Evolutionary conservation across 2,888 invertebrate genomes (phyloP).

Genomic region (Acanthosepion esculentum): DNA sequence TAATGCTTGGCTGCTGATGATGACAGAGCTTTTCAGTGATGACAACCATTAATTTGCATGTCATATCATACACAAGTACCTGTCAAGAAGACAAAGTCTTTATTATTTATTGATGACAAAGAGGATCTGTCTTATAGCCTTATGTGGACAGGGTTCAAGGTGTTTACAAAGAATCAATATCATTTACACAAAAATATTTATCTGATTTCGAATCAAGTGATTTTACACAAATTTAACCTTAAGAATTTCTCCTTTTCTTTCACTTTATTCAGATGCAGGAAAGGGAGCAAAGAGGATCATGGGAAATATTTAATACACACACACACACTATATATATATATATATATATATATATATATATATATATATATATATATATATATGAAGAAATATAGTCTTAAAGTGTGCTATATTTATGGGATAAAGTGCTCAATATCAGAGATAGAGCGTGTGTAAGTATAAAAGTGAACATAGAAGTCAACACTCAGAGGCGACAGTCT

Average conservation of each 20-base stretch:
- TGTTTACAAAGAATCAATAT: background rate
- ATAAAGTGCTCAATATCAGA: too few relatives aligned
- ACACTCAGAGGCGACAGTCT: too few relatives aligned
- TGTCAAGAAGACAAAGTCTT: background rate
- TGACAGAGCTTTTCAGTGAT: background rate
- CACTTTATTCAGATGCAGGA: background rate
- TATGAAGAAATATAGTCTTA: too few relatives aligned
- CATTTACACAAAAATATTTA: background rate
- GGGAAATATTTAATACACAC: background rate
- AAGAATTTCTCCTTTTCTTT: background rate
- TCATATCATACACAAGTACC: background rate
- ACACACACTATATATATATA: background rate
- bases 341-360: background rate
- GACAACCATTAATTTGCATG: constrained; percentile 12
- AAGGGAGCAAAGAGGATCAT: background rate
- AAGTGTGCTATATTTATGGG: too few relatives aligned
- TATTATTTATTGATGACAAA: background rate
- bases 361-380: background rate
- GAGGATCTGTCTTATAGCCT: background rate
- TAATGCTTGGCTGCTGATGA: background rate
- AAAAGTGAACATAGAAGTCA: too few relatives aligned
- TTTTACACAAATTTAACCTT: background rate
- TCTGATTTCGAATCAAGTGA: background rate
- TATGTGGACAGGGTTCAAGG: background rate
- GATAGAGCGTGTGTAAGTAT: too few relatives aligned